Percentiles rank a stretch among this genome's conserved stretches.
Conservation (phyloP, 2,888 invertebrate species). For the Timema podura region DNA sequence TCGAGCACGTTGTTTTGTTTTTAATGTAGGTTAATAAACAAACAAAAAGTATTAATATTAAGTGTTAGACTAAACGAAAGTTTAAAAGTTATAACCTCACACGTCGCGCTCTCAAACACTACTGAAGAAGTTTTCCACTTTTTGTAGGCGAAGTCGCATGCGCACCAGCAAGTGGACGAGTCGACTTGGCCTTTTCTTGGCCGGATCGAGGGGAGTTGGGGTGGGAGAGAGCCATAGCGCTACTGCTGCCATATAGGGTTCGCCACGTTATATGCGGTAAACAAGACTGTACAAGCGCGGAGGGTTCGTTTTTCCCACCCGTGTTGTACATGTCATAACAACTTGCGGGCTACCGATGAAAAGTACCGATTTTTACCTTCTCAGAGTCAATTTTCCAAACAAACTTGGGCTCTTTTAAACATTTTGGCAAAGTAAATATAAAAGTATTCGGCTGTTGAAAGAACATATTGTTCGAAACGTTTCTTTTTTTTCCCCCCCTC, state of each 20-base stretch:
- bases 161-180: constrained; percentile 26
- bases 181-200: constrained; percentile 19
- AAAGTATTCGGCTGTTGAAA: too few species aligned
- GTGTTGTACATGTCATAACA: not conserved
- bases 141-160: constrained; percentile 22
- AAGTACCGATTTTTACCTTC: not conserved
- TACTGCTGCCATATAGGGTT: constrained; percentile 32
- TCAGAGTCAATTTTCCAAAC: too few species aligned
- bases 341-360: not conserved
- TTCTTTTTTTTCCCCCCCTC: not conserved
- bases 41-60: constrained; percentile 14
- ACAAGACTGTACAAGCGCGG: constrained; percentile 24
- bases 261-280: constrained; percentile 24
- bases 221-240: constrained; percentile 18
- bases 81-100: constrained; percentile 21
- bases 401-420: too few species aligned
- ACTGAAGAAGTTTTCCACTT: constrained; percentile 25
- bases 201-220: constrained; percentile 23
- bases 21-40: not conserved
- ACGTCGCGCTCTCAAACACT: constrained; percentile 27
- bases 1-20: constrained; percentile 5
- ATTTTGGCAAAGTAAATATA: too few species aligned
- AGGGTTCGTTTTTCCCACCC: constrained; percentile 9
- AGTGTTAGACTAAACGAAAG: constrained; percentile 20
- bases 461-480: too few species aligned